These are phyloP conservation scores for Morus bassanus DNA, from an alignment of 2,797 vertebrate species.

Conservation along the genomic window DNA sequence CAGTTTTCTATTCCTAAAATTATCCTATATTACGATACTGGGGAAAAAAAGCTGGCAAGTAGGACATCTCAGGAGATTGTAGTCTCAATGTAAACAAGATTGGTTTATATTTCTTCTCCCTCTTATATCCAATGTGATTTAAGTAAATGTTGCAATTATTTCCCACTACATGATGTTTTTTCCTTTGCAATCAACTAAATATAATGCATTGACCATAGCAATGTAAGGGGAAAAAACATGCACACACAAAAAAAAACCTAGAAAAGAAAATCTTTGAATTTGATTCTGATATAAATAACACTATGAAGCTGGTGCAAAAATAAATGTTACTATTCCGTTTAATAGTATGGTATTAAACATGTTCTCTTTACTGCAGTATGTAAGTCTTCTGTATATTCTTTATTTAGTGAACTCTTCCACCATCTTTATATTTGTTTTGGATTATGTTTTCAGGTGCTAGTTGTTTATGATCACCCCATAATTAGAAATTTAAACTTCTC, in stretches of 20 bases:
- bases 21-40: background rate
- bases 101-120: background rate
- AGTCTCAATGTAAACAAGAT: background rate
- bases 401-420: background rate
- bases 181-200: background rate
- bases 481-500: background rate
- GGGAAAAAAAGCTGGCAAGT: background rate
- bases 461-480: background rate
- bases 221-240: background rate
- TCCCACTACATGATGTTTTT: background rate
- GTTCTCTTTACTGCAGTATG: background rate
- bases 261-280: background rate
- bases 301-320: background rate
- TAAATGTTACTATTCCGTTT: background rate
- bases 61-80: background rate
- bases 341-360: background rate
- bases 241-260: background rate
- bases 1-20: background rate
- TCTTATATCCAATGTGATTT: background rate
- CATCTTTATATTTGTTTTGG: background rate
- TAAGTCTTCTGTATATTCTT: background rate
- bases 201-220: background rate
- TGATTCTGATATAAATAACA: background rate
- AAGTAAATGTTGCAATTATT: background rate
- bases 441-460: background rate